Conservation (phyloP, 2,888 invertebrate species). For the Hoplodrina blanda region DNA sequence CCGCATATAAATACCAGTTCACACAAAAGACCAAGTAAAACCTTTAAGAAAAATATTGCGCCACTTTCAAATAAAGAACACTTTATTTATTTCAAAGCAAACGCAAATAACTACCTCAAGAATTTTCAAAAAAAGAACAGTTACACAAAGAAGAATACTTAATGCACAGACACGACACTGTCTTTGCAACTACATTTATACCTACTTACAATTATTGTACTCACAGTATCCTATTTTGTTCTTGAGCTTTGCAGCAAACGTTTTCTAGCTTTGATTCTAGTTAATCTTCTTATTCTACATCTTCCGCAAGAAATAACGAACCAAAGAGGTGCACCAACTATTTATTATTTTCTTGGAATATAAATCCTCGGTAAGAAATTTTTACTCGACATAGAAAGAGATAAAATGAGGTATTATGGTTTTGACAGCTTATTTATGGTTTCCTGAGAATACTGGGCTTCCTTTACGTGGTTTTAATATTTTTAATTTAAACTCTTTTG, state of each 20-base stretch:
- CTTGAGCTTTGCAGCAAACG: slow-evolving; percentile 5
- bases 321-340: slow-evolving; percentile 19
- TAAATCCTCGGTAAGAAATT: slow-evolving; percentile 45
- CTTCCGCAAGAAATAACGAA: slow-evolving; percentile 19
- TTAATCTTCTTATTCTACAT: slow-evolving; percentile 12
- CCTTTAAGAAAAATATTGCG: not conserved
- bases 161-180: not conserved
- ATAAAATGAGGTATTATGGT: slow-evolving; percentile 48
- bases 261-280: slow-evolving; percentile 16
- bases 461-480: slow-evolving; percentile 35
- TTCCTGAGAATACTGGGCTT: slow-evolving; percentile 36
- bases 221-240: slow-evolving; percentile 3
- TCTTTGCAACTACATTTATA: slow-evolving; percentile 1
- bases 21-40: too few species aligned
- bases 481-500: slow-evolving; percentile 35
- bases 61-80: not conserved
- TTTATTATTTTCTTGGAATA: slow-evolving; percentile 19
- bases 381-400: slow-evolving; percentile 45
- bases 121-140: not conserved
- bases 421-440: slow-evolving; percentile 52
- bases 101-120: not conserved
- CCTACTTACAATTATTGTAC: not conserved
- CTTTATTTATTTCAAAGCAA: slow-evolving; percentile 1
- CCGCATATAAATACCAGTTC: too few species aligned
- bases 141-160: not conserved